These are phyloP conservation scores for Papilio helenus DNA, from an alignment of 1,140 invertebrate genomes.

Conservation along the genomic window DNA sequence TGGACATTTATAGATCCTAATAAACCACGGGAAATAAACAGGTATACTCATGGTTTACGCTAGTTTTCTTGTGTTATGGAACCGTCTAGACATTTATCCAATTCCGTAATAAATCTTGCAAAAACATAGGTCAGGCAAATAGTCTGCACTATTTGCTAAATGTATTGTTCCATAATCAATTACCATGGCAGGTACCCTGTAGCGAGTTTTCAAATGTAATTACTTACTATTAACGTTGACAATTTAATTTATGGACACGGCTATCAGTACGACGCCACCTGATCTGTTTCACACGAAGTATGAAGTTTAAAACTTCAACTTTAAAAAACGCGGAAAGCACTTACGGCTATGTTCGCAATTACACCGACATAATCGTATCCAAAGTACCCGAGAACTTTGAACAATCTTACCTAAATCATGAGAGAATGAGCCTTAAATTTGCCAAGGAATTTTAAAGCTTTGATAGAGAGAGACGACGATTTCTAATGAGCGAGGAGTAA, in stretches of 20 bases:
- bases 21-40: not conserved
- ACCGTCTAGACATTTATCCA: not conserved
- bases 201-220: constrained; percentile 46
- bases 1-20: not conserved
- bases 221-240: constrained; percentile 47
- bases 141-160: not conserved
- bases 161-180: constrained; percentile 34
- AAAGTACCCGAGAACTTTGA: constrained; percentile 60
- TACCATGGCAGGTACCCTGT: constrained; percentile 18
- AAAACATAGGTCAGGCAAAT: not conserved
- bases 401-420: constrained; percentile 71
- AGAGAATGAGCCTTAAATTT: constrained; percentile 74
- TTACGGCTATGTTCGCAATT: constrained; percentile 60
- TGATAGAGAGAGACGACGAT: constrained; percentile 53
- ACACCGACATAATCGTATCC: constrained; percentile 65
- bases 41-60: not conserved
- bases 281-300: constrained; percentile 48
- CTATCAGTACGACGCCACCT: constrained; percentile 46
- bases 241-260: constrained; percentile 52
- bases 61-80: not conserved
- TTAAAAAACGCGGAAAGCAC: constrained; percentile 44
- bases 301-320: constrained; percentile 31
- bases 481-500: constrained; percentile 50
- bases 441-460: constrained; percentile 59
- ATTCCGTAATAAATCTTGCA: not conserved